Conservation (phyloP, 1,140 invertebrate genomes). For the Monochamus saltuarius region DNA sequence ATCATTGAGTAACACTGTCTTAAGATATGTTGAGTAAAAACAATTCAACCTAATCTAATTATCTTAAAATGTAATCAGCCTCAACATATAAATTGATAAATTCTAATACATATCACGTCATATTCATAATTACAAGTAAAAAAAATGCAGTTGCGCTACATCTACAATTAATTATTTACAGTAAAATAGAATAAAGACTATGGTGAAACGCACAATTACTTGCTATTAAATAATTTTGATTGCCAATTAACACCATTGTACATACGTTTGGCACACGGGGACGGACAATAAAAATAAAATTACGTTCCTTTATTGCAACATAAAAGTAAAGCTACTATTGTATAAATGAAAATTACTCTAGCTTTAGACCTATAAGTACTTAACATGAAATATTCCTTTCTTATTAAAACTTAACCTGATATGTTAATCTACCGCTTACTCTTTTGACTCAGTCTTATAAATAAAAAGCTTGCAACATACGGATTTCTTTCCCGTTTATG, state of each 20-base stretch:
- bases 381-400: conserved; percentile 11
- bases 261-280: conserved; percentile 20
- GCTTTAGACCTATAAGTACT: conserved; percentile 1
- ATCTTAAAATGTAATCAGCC: conserved; percentile 33
- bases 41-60: conserved; percentile 21
- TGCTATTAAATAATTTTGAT: conserved; percentile 8
- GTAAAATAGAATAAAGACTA: conserved; percentile 2
- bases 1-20: conserved; percentile 17
- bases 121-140: conserved; percentile 3
- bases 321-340: conserved; percentile 2
- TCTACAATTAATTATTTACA: conserved; percentile 10
- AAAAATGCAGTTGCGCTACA: conserved; percentile 16
- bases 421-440: conserved; percentile 13
- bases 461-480: background rate
- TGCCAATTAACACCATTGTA: background rate
- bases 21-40: conserved; percentile 30
- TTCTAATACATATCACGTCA: conserved; percentile 26
- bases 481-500: no score
- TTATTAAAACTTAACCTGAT: conserved; percentile 16
- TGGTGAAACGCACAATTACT: background rate
- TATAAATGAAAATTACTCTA: conserved; percentile 7
- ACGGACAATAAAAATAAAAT: conserved; percentile 24
- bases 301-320: conserved; percentile 14
- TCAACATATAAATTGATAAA: conserved; percentile 31
- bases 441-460: background rate